A percentile compares a stretch with the other conserved stretches of the same genome.
phyloP scores from a whole-genome alignment of 2,113 vertebrate genomes.

The Tauraco erythrolophus region DNA sequence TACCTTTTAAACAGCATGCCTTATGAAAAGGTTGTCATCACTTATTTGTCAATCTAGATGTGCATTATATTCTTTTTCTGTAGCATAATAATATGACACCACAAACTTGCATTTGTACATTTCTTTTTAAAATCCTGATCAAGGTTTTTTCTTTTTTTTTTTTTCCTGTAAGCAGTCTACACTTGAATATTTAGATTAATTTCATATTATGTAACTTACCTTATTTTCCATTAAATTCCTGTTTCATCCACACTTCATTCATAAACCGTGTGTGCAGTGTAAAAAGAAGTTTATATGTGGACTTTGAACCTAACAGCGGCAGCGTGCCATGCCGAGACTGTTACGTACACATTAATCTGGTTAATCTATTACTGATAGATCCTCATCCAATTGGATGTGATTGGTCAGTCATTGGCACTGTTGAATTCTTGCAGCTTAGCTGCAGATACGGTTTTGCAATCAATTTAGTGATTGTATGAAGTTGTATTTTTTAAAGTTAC shows the following conservation, averaged over 20 bases:
- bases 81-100: neutral
- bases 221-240: conserved; percentile 17
- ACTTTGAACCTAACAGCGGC: conserved; percentile 66
- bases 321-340: conserved; percentile 52
- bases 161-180: neutral
- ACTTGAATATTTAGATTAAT: neutral
- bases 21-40: neutral
- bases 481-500: neutral
- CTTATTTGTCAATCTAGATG: neutral
- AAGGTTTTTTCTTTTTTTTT: neutral
- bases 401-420: neutral
- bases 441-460: neutral
- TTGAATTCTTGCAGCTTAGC: neutral
- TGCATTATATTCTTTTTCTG: neutral
- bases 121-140: neutral
- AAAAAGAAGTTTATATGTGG: conserved; percentile 12
- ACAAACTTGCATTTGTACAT: neutral
- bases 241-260: neutral
- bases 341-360: conserved; percentile 48
- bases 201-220: conserved; percentile 36
- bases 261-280: neutral
- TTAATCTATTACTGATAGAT: conserved; percentile 79
- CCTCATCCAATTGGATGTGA: neutral
- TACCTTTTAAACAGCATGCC: neutral
- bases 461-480: neutral